Conservation (phyloP, 30 jellyfish, hydroid and myxozoan species). For the Aurelia aurita region DNA sequence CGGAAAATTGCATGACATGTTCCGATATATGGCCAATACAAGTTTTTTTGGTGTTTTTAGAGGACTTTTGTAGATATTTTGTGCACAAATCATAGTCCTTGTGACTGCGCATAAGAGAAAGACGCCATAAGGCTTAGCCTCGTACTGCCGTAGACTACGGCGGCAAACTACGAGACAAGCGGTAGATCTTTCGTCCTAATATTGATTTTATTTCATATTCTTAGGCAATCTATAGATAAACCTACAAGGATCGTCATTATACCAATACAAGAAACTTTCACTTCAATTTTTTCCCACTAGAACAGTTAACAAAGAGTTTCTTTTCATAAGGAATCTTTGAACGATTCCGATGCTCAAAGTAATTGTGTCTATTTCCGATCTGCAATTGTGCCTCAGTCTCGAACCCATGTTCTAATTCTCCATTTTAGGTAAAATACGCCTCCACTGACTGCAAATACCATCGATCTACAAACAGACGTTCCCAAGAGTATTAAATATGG, state of each 20-base stretch:
- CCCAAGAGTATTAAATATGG: not conserved
- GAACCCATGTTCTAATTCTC: constrained; percentile 11
- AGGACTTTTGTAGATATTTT: not conserved
- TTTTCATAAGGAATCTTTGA: constrained; percentile 16
- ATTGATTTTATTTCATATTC: not conserved
- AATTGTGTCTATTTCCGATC: constrained; percentile 19
- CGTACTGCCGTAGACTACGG: constrained; percentile 49
- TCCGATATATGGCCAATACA: no score
- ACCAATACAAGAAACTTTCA: not conserved
- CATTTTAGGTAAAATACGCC: not conserved
- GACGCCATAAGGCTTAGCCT: constrained; percentile 68
- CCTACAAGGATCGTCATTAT: not conserved
- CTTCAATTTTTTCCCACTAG: not conserved
- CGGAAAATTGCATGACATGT: no score
- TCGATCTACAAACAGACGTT: constrained; percentile 2
- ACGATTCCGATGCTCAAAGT: constrained; percentile 1
- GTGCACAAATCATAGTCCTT: not conserved
- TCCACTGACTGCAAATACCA: not conserved
- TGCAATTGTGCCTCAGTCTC: constrained; percentile 16
- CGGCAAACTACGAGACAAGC: constrained; percentile 19
- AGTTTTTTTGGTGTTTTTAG: no score
- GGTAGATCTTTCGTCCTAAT: constrained; percentile 37
- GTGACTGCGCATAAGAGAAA: not conserved
- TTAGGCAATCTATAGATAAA: constrained; percentile 14
- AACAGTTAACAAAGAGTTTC: constrained; percentile 7